Evolutionary conservation across 2,888 invertebrate genomes (phyloP).

Genomic region (Parnassius apollo): DNA sequence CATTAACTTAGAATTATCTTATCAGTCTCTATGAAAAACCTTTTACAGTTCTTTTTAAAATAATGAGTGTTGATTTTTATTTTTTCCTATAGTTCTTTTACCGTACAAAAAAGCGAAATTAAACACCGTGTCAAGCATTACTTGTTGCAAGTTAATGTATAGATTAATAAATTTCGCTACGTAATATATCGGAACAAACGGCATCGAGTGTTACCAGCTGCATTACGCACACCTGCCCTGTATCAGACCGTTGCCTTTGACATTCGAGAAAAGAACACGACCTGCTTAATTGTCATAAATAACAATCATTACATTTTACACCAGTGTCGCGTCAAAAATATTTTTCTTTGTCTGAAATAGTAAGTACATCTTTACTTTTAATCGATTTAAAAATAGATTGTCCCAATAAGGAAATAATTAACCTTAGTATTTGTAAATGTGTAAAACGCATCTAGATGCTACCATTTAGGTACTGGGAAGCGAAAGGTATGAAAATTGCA

Average conservation of each 20-base stretch:
- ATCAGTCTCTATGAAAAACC: neutral
- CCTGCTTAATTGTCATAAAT: conserved; percentile 19
- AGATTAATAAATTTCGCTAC: conserved; percentile 15
- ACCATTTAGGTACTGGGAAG: conserved; percentile 17
- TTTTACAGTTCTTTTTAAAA: conserved; percentile 15
- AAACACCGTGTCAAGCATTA: conserved; percentile 5
- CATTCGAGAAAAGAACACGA: conserved; percentile 46
- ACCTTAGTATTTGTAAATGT: conserved; percentile 13
- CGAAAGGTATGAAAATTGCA: conserved; percentile 8
- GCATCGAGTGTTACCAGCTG: conserved; percentile 43
- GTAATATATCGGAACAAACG: conserved; percentile 10
- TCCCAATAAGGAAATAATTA: conserved; percentile 2
- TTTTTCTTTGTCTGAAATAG: conserved; percentile 10
- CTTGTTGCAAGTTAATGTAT: conserved; percentile 6
- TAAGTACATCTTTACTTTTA: conserved; percentile 3
- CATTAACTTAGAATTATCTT: too few relatives aligned
- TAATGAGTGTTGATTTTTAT: neutral
- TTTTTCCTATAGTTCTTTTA: neutral
- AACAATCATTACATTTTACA: conserved; percentile 12
- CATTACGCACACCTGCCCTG: conserved; percentile 56
- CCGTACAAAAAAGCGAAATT: neutral
- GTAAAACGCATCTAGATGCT: conserved; percentile 6
- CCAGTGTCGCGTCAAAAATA: conserved; percentile 1
- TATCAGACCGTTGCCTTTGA: conserved; percentile 61
- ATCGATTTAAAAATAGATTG: conserved; percentile 17